phyloP scores from a whole-genome alignment of 2,797 vertebrate species.

The Chromobotia macracanthus region DNA sequence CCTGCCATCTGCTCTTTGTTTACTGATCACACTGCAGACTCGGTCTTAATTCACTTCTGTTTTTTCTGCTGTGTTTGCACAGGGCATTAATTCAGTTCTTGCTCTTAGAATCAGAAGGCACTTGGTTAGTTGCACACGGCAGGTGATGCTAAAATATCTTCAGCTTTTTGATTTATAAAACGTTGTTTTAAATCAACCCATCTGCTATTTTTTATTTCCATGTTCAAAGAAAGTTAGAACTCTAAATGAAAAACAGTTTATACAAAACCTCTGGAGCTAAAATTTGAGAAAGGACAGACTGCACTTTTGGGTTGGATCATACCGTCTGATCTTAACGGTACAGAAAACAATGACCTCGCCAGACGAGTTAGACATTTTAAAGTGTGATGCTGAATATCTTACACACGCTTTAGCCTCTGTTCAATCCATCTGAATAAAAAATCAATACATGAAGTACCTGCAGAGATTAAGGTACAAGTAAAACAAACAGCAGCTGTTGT shows the following conservation, averaged over 20 bases:
- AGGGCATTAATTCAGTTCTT: constrained; percentile 47
- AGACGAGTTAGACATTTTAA: neutral
- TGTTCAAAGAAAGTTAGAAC: neutral
- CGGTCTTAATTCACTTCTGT: constrained; percentile 51
- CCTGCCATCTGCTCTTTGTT: constrained; percentile 75
- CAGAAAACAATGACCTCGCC: neutral
- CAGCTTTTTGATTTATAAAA: neutral
- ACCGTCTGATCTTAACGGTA: constrained; percentile 9
- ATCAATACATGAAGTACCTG: neutral
- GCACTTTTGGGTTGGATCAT: neutral
- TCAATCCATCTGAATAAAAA: neutral
- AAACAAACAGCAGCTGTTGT: neutral
- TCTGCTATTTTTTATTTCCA: no score
- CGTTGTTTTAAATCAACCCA: no score
- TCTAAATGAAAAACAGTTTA: constrained; percentile 12
- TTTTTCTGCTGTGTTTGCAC: constrained; percentile 66
- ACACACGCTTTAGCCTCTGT: neutral
- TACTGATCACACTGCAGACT: constrained; percentile 61
- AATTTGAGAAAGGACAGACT: constrained; percentile 54
- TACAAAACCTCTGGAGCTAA: constrained; percentile 17
- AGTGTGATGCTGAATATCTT: neutral
- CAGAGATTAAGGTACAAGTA: neutral
- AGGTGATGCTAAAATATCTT: constrained; percentile 36
- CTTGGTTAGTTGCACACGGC: neutral
- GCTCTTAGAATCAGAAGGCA: constrained; percentile 10